Percentiles rank a stretch among this genome's conserved stretches.
Conservation (phyloP, 2,797 vertebrate species). For the Eospalax fontanierii region DNA sequence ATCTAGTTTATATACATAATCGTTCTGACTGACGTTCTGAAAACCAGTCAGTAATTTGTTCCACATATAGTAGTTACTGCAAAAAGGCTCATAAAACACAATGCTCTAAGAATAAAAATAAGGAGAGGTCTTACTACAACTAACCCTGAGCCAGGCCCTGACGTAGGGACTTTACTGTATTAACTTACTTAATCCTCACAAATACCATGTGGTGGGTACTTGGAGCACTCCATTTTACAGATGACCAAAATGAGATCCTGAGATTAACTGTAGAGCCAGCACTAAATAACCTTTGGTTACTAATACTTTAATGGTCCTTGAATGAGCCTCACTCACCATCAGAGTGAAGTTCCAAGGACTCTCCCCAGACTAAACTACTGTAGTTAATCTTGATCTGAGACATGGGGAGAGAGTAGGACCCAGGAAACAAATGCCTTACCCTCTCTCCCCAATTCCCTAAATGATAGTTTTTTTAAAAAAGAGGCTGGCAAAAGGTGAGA, state of each 20-base stretch:
- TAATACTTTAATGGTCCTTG: background rate
- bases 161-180: background rate
- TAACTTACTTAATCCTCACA: background rate
- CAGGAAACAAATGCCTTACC: slow-evolving; percentile 21
- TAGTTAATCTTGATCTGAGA: background rate
- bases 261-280: background rate
- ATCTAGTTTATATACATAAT: slow-evolving; percentile 40
- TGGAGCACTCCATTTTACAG: slow-evolving; percentile 32
- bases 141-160: background rate
- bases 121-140: background rate
- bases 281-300: background rate
- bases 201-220: background rate
- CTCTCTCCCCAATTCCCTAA: slow-evolving; percentile 26
- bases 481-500: background rate
- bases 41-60: background rate
- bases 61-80: background rate
- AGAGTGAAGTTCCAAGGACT: background rate
- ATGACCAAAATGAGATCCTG: slow-evolving; percentile 36
- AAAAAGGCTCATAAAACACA: slow-evolving; percentile 52
- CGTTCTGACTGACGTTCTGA: slow-evolving; percentile 26
- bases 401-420: background rate
- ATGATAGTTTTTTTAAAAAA: background rate
- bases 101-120: slow-evolving; percentile 38
- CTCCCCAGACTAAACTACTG: background rate
- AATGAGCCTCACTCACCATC: background rate